A percentile compares a stretch with the other conserved stretches of the same genome.
These are phyloP conservation scores for Trichonephila inaurata DNA, from an alignment of 1,140 invertebrate genomes.

Conservation along the genomic window DNA sequence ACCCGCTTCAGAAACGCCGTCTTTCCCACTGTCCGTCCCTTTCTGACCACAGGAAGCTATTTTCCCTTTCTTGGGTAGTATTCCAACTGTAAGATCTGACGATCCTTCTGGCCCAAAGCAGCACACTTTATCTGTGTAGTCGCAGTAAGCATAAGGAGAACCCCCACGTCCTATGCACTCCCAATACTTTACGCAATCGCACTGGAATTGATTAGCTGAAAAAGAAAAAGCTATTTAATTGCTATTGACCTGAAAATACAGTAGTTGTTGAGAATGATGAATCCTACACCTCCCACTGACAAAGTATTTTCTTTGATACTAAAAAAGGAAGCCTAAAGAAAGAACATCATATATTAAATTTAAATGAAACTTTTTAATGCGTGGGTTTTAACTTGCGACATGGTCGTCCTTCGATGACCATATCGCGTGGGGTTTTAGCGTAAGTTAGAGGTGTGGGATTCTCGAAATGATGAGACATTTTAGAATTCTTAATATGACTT, in stretches of 20 bases:
- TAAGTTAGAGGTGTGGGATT: too few relatives aligned
- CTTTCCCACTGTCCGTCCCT: constrained; percentile 79
- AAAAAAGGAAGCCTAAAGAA: too few relatives aligned
- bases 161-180: constrained; percentile 81
- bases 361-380: too few relatives aligned
- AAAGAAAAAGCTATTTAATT: background rate
- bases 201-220: constrained; percentile 73
- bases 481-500: too few relatives aligned
- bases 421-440: too few relatives aligned
- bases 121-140: constrained; percentile 81
- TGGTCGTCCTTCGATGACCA: too few relatives aligned
- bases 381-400: too few relatives aligned
- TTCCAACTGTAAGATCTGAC: constrained; percentile 78
- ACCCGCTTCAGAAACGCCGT: constrained; percentile 80
- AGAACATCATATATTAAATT: too few relatives aligned
- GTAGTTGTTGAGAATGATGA: background rate
- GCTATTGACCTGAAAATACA: background rate
- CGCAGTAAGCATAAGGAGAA: constrained; percentile 81
- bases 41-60: constrained; percentile 79
- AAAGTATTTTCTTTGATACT: too few relatives aligned
- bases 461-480: too few relatives aligned
- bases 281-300: too few relatives aligned
- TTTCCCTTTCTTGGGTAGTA: constrained; percentile 78
- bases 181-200: constrained; percentile 82
- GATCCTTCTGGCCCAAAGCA: constrained; percentile 80